Evolutionary conservation across 2,888 invertebrate genomes (phyloP).

Genomic region (Gerris lacustris): DNA sequence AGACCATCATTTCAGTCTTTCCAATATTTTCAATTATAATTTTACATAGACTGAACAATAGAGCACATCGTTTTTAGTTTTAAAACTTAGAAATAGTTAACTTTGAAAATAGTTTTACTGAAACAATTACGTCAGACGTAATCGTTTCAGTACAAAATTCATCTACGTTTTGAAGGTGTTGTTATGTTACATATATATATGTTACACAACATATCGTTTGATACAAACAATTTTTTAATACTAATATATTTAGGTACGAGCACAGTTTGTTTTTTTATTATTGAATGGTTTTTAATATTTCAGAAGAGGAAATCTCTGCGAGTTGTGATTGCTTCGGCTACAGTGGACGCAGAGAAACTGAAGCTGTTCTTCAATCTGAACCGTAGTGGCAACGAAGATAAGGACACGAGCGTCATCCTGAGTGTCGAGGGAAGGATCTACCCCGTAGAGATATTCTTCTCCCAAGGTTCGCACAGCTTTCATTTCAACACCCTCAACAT

Average conservation of each 20-base stretch:
- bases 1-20: too few relatives aligned
- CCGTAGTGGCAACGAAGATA: slow-evolving; percentile 37
- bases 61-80: too few relatives aligned
- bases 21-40: too few relatives aligned
- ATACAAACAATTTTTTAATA: too few relatives aligned
- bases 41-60: too few relatives aligned
- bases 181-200: too few relatives aligned
- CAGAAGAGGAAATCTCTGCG: slow-evolving; percentile 69
- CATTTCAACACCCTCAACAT: background rate
- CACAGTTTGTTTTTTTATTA: too few relatives aligned
- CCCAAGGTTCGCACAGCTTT: slow-evolving; percentile 51
- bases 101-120: too few relatives aligned
- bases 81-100: too few relatives aligned
- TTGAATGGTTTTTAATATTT: slow-evolving; percentile 28
- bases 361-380: slow-evolving; percentile 62
- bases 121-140: too few relatives aligned
- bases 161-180: slow-evolving; percentile 25
- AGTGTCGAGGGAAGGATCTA: slow-evolving; percentile 79
- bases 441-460: slow-evolving; percentile 75
- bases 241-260: too few relatives aligned
- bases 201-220: too few relatives aligned
- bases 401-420: slow-evolving; percentile 65
- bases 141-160: slow-evolving; percentile 4
- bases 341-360: slow-evolving; percentile 81
- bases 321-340: slow-evolving; percentile 86